phyloP scores from a whole-genome alignment of 2,113 vertebrate species.

The Gallinago jamesoni region DNA sequence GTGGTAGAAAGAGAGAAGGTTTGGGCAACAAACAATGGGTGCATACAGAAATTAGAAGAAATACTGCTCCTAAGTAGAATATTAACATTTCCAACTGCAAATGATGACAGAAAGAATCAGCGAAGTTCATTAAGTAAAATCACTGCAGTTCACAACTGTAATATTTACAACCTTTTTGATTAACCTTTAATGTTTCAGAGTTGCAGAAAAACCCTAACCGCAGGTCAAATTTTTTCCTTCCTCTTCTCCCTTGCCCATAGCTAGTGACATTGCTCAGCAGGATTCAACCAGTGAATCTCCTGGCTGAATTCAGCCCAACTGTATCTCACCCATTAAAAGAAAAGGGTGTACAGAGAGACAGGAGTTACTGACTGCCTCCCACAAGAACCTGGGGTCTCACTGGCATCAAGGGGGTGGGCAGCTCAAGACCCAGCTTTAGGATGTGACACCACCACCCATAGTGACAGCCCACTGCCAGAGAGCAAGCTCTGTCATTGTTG shows the following conservation, averaged over 20 bases:
- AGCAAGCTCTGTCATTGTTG: not conserved
- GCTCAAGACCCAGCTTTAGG: not conserved
- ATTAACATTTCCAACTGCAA: not conserved
- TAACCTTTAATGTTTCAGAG: not conserved
- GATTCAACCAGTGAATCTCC: not conserved
- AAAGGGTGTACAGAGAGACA: not conserved
- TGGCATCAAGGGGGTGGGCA: rapidly evolving
- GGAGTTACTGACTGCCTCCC: not conserved
- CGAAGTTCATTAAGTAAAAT: not conserved
- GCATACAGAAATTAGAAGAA: not conserved
- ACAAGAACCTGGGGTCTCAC: not conserved
- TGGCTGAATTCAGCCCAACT: not conserved
- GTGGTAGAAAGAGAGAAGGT: not conserved
- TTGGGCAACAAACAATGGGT: not conserved
- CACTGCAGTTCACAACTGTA: not conserved
- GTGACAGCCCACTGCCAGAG: not conserved
- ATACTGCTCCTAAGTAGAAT: not conserved
- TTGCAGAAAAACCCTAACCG: not conserved
- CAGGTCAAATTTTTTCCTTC: not conserved
- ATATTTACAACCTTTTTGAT: not conserved
- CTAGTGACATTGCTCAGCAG: not conserved
- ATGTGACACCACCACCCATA: not conserved
- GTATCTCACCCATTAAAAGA: not conserved
- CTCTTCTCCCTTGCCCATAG: not conserved
- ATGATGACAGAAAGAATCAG: not conserved